These are phyloP conservation scores for Eulemur rufifrons DNA, from an alignment of 2,113 vertebrate species.

Conservation along the genomic window DNA sequence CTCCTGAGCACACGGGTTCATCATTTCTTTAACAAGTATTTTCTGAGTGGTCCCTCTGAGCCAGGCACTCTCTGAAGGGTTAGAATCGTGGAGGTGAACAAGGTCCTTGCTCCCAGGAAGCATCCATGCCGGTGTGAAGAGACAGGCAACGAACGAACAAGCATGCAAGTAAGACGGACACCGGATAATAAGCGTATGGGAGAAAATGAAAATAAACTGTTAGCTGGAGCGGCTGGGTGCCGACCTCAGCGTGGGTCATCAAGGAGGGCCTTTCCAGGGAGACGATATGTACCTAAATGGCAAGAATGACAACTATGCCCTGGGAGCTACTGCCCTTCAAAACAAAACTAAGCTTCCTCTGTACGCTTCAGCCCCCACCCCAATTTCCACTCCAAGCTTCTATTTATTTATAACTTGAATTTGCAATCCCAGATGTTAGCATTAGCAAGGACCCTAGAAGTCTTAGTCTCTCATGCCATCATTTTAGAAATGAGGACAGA, in stretches of 20 bases:
- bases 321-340: neutral
- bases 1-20: neutral
- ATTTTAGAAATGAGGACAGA: slow-evolving; percentile 1
- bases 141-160: neutral
- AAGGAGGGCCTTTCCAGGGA: slow-evolving; percentile 1
- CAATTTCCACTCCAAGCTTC: neutral
- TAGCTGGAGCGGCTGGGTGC: neutral
- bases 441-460: neutral
- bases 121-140: neutral
- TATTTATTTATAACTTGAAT: neutral
- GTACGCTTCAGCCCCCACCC: neutral
- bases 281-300: neutral
- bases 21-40: neutral
- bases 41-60: neutral
- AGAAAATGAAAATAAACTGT: neutral
- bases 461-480: neutral
- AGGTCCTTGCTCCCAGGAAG: neutral
- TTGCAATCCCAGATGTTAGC: neutral
- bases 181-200: too few relatives aligned
- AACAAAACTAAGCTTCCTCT: neutral
- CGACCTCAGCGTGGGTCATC: neutral
- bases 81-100: neutral
- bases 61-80: neutral
- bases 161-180: neutral
- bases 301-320: neutral